These are phyloP conservation scores for Salminus brasiliensis DNA, from an alignment of 2,113 vertebrate species.

Conservation along the genomic window DNA sequence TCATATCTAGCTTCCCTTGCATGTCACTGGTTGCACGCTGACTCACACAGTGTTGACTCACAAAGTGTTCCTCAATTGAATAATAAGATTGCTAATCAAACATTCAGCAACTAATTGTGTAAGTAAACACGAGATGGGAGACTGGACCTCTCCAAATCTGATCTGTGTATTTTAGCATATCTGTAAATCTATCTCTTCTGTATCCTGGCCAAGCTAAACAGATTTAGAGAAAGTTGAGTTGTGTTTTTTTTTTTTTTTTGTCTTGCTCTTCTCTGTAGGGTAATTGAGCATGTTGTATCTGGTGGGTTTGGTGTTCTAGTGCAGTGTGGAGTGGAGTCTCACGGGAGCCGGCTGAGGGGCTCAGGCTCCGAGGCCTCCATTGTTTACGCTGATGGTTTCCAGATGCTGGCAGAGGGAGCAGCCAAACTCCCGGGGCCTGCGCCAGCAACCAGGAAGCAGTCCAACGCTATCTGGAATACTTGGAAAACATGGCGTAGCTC, in stretches of 20 bases:
- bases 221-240: slow-evolving; percentile 78
- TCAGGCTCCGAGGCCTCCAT: slow-evolving; percentile 86
- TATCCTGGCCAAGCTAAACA: slow-evolving; percentile 82
- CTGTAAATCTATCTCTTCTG: slow-evolving; percentile 69
- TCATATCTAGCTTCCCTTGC: no score
- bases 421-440: slow-evolving; percentile 78
- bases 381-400: slow-evolving; percentile 96
- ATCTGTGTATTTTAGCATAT: slow-evolving; percentile 55
- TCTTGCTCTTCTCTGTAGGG: slow-evolving; percentile 66
- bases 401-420: slow-evolving; percentile 87
- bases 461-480: slow-evolving; percentile 80
- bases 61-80: slow-evolving; percentile 11
- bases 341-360: slow-evolving; percentile 81
- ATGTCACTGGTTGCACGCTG: no score
- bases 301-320: slow-evolving; percentile 81
- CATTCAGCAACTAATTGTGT: slow-evolving; percentile 69
- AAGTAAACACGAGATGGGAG: slow-evolving; percentile 69
- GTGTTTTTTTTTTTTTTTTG: slow-evolving; percentile 67
- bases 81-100: slow-evolving; percentile 69
- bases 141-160: slow-evolving; percentile 61
- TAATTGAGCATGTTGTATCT: slow-evolving; percentile 82
- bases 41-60: slow-evolving; percentile 1
- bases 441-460: slow-evolving; percentile 74
- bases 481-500: slow-evolving; percentile 73
- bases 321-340: slow-evolving; percentile 83